phyloP scores from a whole-genome alignment of 2,113 vertebrate species.

The Xiphophorus couchianus region DNA sequence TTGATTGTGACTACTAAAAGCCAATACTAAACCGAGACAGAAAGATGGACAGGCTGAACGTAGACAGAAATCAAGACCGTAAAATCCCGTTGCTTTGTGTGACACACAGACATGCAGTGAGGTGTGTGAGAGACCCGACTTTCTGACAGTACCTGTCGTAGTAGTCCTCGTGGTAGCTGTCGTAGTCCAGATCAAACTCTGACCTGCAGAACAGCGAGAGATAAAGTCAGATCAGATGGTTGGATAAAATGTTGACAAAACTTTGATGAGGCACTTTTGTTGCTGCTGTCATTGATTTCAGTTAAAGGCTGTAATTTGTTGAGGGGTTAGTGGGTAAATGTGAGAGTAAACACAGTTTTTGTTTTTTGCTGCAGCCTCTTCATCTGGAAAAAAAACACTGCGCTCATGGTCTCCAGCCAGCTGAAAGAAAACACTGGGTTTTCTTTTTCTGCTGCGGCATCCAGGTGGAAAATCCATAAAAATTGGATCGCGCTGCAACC shows the following conservation, averaged over 20 bases:
- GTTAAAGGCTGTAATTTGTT: slow-evolving; percentile 18
- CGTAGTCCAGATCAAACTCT: slow-evolving; percentile 81
- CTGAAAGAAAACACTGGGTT: slow-evolving; percentile 66
- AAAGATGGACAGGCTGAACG: slow-evolving; percentile 44
- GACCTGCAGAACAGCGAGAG: slow-evolving; percentile 62
- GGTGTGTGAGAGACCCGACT: slow-evolving; percentile 36
- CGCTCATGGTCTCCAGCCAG: slow-evolving; percentile 60
- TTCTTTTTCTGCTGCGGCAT: slow-evolving; percentile 60
- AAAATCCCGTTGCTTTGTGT: slow-evolving; percentile 22
- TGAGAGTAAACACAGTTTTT: slow-evolving; percentile 21
- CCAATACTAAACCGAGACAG: slow-evolving; percentile 15
- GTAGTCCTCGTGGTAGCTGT: slow-evolving; percentile 82
- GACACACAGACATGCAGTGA: slow-evolving; percentile 41
- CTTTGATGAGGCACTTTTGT: slow-evolving; percentile 19
- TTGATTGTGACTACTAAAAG: slow-evolving; percentile 9
- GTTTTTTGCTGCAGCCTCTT: slow-evolving; percentile 24
- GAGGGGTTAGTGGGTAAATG: slow-evolving; percentile 10
- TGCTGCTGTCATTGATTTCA: slow-evolving; percentile 28
- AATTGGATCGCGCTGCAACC: slow-evolving; percentile 43
- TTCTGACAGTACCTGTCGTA: slow-evolving; percentile 81
- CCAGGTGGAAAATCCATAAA: slow-evolving; percentile 65
- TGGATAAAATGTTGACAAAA: slow-evolving; percentile 5
- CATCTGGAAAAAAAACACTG: slow-evolving; percentile 68
- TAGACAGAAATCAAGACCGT: slow-evolving; percentile 31
- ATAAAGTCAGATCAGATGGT: slow-evolving; percentile 37